A percentile compares a stretch with the other conserved stretches of the same genome.
phyloP scores from a whole-genome alignment of 2,113 vertebrate genomes.

The Pangasianodon hypophthalmus region DNA sequence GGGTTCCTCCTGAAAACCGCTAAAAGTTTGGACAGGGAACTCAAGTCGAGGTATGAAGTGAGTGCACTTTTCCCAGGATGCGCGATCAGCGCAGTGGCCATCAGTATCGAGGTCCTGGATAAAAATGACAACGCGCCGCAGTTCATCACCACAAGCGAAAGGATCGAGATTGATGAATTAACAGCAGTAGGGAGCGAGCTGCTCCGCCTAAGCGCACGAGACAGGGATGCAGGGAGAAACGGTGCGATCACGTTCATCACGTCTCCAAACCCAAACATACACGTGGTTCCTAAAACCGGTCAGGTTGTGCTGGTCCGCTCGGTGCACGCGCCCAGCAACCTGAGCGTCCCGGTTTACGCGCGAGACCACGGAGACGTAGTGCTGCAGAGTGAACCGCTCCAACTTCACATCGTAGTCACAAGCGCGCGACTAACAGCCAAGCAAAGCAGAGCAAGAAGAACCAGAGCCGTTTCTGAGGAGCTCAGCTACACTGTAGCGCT shows the following conservation, averaged over 20 bases:
- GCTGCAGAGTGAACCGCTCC: conserved; percentile 63
- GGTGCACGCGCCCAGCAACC: conserved; percentile 61
- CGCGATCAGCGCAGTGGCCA: conserved; percentile 36
- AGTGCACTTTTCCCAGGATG: conserved; percentile 60
- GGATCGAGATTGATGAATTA: conserved; percentile 66
- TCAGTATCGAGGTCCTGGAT: conserved; percentile 73
- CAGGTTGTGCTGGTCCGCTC: conserved; percentile 73
- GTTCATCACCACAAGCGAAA: conserved; percentile 60
- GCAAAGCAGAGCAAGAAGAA: conserved; percentile 32
- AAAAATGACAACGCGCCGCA: conserved; percentile 72
- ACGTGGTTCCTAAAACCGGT: conserved; percentile 73
- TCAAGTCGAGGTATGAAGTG: conserved; percentile 69
- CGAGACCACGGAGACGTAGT: conserved; percentile 66
- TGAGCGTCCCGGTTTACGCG: conserved; percentile 65
- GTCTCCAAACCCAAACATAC: conserved; percentile 66
- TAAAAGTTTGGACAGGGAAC: conserved; percentile 73
- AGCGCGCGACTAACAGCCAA: conserved; percentile 14
- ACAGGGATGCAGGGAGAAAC: conserved; percentile 68
- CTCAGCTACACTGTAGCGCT: conserved; percentile 75
- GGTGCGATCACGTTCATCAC: conserved; percentile 68
- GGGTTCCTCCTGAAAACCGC: conserved; percentile 66
- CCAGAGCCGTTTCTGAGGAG: conserved; percentile 67
- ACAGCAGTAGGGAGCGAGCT: conserved; percentile 67
- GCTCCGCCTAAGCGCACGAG: conserved; percentile 66
- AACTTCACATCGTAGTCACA: conserved; percentile 59